Conservation (phyloP, 2,113 vertebrate species). For the Pollachius pollachius region DNA sequence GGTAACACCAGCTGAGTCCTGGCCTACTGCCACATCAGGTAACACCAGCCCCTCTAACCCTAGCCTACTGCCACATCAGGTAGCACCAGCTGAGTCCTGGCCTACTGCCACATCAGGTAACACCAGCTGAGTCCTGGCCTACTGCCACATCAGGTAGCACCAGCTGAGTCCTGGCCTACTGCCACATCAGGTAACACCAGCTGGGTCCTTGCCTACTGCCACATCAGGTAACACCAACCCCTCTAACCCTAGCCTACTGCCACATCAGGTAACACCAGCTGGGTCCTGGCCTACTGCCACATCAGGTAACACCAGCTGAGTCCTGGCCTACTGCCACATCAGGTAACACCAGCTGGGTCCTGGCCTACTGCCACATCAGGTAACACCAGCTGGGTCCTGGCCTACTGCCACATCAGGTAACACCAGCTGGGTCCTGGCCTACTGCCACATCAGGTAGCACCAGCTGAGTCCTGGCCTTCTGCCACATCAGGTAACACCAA, state of each 20-base stretch:
- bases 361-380: conserved; percentile 97
- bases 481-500: conserved; percentile 86
- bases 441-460: conserved; percentile 88
- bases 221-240: conserved; percentile 82
- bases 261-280: conserved; percentile 87
- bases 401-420: conserved; percentile 95
- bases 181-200: conserved; percentile 76
- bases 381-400: conserved; percentile 80
- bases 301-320: conserved; percentile 83
- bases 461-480: conserved; percentile 89
- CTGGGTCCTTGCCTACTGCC: conserved; percentile 95
- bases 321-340: conserved; percentile 93
- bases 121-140: too few relatives aligned
- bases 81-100: too few relatives aligned
- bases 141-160: conserved; percentile 80
- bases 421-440: conserved; percentile 86
- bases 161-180: too few relatives aligned
- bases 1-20: conserved; percentile 82
- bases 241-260: conserved; percentile 82
- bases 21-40: conserved; percentile 97
- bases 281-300: conserved; percentile 95
- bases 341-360: conserved; percentile 86
- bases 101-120: conserved; percentile 85
- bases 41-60: conserved; percentile 28
- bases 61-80: conserved; percentile 97